Percentiles rank a stretch among this genome's conserved stretches.
Conservation (phyloP, 2,797 vertebrate species). For the Simalia tracyae region DNA sequence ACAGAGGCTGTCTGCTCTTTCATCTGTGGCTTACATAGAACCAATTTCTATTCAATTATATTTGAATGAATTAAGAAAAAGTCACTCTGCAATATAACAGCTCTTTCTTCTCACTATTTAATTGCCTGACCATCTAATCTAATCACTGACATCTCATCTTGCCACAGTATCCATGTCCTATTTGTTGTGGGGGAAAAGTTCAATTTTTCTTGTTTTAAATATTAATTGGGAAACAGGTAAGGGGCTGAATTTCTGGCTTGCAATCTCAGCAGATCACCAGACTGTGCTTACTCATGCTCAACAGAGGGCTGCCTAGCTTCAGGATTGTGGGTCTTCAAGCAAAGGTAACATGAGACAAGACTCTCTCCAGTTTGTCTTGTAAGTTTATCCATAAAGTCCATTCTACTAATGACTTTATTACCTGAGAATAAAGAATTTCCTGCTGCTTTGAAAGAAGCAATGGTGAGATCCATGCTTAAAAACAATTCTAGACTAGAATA, state of each 20-base stretch:
- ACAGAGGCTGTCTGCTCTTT: slow-evolving; percentile 29
- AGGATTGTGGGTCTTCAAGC: neutral
- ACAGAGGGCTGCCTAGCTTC: neutral
- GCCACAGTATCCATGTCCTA: neutral
- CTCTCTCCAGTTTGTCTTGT: neutral
- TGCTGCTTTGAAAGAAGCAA: neutral
- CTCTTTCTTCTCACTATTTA: slow-evolving; percentile 15
- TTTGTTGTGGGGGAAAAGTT: neutral
- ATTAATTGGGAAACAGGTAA: neutral
- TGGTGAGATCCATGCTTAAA: neutral
- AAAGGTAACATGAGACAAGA: neutral
- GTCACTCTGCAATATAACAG: slow-evolving; percentile 11
- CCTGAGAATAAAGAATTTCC: neutral
- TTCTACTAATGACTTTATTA: neutral
- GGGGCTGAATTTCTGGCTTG: neutral
- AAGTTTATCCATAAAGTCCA: neutral
- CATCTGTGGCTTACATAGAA: neutral
- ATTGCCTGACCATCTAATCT: neutral
- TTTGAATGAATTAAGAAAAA: slow-evolving; percentile 15
- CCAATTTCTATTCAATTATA: neutral
- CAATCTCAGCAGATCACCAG: neutral
- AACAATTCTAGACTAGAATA: neutral
- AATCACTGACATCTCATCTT: slow-evolving; percentile 22
- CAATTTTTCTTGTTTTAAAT: slow-evolving; percentile 5
- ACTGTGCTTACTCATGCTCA: neutral